A percentile compares a stretch with the other conserved stretches of the same genome.
These are phyloP conservation scores for Sciurus vulgaris DNA, from an alignment of 2,797 vertebrate species.

Conservation along the genomic window DNA sequence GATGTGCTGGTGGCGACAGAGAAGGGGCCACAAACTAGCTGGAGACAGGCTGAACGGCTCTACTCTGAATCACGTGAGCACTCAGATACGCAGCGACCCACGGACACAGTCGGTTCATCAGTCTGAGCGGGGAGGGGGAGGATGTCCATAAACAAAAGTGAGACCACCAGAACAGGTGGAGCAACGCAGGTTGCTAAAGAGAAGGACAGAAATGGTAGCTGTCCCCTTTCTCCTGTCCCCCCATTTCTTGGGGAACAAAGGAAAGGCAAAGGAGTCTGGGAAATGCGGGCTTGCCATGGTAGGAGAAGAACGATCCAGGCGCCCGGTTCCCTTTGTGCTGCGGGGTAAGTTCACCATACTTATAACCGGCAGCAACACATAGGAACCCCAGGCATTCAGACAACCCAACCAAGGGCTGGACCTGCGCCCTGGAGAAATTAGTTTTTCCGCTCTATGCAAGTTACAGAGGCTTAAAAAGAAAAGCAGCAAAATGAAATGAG, in stretches of 20 bases:
- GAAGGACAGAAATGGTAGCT: slow-evolving; percentile 2
- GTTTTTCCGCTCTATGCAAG: slow-evolving; percentile 79
- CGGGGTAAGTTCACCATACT: slow-evolving; percentile 80
- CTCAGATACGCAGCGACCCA: not conserved
- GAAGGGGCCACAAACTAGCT: not conserved
- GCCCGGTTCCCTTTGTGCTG: slow-evolving; percentile 79
- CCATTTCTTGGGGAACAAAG: slow-evolving; percentile 85
- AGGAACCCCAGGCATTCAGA: slow-evolving; percentile 75
- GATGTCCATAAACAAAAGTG: slow-evolving; percentile 44
- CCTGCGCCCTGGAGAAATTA: slow-evolving; percentile 84
- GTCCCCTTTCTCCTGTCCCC: slow-evolving; percentile 75
- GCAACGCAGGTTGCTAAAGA: slow-evolving; percentile 80
- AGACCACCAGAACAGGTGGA: slow-evolving; percentile 81
- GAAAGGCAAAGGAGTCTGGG: slow-evolving; percentile 78
- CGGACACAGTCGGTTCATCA: not conserved
- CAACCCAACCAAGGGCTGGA: slow-evolving; percentile 83
- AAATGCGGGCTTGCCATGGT: slow-evolving; percentile 70
- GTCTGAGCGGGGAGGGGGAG: not conserved
- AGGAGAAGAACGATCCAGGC: slow-evolving; percentile 76
- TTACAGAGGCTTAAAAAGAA: not conserved
- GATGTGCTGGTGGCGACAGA: not conserved
- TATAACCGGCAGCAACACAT: slow-evolving; percentile 80
- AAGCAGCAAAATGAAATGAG: slow-evolving; percentile 73
- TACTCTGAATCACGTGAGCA: not conserved
- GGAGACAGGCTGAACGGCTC: not conserved